Base-by-base conservation (phyloP, 1,140 invertebrate genomes). In the Thereuonema tuberculata region DNA sequence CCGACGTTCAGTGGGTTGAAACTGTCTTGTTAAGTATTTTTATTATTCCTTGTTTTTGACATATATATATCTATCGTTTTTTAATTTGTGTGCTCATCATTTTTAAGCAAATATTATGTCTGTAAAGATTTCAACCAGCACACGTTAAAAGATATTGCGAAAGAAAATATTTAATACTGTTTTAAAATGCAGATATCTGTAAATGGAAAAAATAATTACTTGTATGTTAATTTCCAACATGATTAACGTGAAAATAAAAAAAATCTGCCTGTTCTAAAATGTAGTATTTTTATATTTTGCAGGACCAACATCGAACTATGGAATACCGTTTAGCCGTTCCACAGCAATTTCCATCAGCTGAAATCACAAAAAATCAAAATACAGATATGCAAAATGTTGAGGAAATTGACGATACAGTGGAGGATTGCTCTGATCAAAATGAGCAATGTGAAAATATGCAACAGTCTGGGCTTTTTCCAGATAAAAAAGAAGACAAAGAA, bases 401-500 rank as follows among this genome's bases (percentile, higher is more conserved):
- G 9, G 5, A 9, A 50, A 21, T 12, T 9, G 48, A 50, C 5
- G 48, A 12, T 50, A 12, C 48, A 9, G 48, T 21, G 5, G 48
- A 9, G n/a, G n/a, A n/a, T n/a, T n/a, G n/a, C n/a, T n/a, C n/a
- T n/a, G n/a, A 24, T 24, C n/a, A 12, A 50, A 50, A 12, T 5
- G 48, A 50, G 24, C 5, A n/a, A 50, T 17, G 5, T 37, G 5
- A 37, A n/a, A n/a, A n/a, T n/a, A n/a, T n/a, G n/a, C n/a, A n/a
- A n/a, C 14, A 17, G 21, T 55, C n/a, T n/a, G n/a, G n/a, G n/a
- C n/a, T n/a, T n/a, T 17, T 26, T n/a, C 25, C 59, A 47, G 14
- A 37, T 20, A 76, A 79, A 47, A 68, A 71, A 57, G 15, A 49
- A 15, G 31, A 50, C 5, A 50, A 50, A 50, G 48, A 50, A 50